Base-by-base conservation (phyloP, 2,888 invertebrate species). In the Oscheius myriophilus region DNA sequence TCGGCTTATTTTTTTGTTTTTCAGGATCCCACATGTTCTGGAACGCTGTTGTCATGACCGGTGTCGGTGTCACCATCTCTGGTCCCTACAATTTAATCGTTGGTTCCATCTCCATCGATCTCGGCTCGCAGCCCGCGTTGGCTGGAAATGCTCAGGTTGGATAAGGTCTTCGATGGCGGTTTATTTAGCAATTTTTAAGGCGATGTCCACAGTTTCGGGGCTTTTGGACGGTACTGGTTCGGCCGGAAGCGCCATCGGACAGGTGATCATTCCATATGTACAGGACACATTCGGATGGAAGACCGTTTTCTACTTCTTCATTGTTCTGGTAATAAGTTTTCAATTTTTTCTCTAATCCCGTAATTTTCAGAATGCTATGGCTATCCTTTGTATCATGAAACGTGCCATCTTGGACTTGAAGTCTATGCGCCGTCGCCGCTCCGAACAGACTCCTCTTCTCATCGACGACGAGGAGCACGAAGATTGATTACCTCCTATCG, bases 281-380 rank as follows among this genome's bases (percentile, higher is more conserved):
- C 87, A 88, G 72, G 71, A 78, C 11, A 59, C 64, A 14, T 54
- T 74, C 23, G 86, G 87, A 16, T 89, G 89, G 89, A 79, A 83
- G 65, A 83, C 84, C 25, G 88, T 89, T 11, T 89, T 89, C 79
- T 87, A 87, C 74, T 81, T 88, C 52, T 89, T 89, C 76, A 87
- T 89, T 78, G 67, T 87, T 18, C 85, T 87, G 86, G 88, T 88
- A 67, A 96, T 96, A 86, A 96, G 96, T 80, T 91, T 96, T 87
- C 54, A 3, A 3, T 12, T 6, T 6, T 53, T 18, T 2, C 7
- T 45, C 18, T 43, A 1, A 59, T n/a, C 11, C 21, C 6, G n/a
- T 14, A 14, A 53, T 46, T 71, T 82, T 66, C 72, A 84, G 84
- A 84, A 84, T 68, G 53, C 61, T 16, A 70, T 84, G 51, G 76